A percentile compares a stretch with the other conserved stretches of the same genome.
phyloP scores from a whole-genome alignment of 53 echinoderm and acorn worm genomes.

The Apostichopus leukothele region DNA sequence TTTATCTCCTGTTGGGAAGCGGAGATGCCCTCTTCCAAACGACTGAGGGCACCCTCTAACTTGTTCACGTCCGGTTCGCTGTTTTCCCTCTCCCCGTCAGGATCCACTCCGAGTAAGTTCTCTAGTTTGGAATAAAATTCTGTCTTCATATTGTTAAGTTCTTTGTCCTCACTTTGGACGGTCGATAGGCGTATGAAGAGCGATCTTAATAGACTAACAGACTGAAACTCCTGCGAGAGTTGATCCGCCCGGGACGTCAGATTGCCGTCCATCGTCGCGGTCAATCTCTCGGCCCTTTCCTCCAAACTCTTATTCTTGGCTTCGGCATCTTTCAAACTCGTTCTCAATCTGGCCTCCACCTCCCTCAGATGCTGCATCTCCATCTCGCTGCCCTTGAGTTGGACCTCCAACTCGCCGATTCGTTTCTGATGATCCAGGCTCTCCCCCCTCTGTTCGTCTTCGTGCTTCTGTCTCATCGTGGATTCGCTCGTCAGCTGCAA shows the following conservation, averaged over 20 bases:
- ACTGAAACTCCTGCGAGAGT: slow-evolving; percentile 32
- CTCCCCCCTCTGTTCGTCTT: slow-evolving; percentile 16
- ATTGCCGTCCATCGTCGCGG: slow-evolving; percentile 49
- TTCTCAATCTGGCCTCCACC: slow-evolving; percentile 49
- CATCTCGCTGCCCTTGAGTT: slow-evolving; percentile 40
- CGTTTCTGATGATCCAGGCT: slow-evolving; percentile 9
- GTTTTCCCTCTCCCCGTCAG: neutral
- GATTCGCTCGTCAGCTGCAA: slow-evolving; percentile 46
- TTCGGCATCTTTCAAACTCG: slow-evolving; percentile 61
- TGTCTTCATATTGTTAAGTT: slow-evolving; percentile 37
- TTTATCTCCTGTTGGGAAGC: slow-evolving; percentile 21
- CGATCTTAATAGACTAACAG: slow-evolving; percentile 20
- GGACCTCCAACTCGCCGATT: slow-evolving; percentile 53
- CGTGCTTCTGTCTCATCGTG: slow-evolving; percentile 25
- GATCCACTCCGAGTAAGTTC: slow-evolving; percentile 12
- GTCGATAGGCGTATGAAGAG: slow-evolving; percentile 20
- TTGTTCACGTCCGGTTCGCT: neutral
- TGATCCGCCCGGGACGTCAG: slow-evolving; percentile 23
- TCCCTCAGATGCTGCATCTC: slow-evolving; percentile 52
- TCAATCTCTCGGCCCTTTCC: slow-evolving; percentile 77
- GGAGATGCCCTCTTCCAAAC: slow-evolving; percentile 11
- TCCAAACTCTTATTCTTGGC: slow-evolving; percentile 70
- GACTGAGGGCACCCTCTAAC: slow-evolving; percentile 14
- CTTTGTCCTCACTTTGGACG: slow-evolving; percentile 30
- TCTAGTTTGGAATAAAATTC: slow-evolving; percentile 33